Evolutionary conservation across 2,113 vertebrate genomes (phyloP).

Genomic region (Bostrychus sinensis): DNA sequence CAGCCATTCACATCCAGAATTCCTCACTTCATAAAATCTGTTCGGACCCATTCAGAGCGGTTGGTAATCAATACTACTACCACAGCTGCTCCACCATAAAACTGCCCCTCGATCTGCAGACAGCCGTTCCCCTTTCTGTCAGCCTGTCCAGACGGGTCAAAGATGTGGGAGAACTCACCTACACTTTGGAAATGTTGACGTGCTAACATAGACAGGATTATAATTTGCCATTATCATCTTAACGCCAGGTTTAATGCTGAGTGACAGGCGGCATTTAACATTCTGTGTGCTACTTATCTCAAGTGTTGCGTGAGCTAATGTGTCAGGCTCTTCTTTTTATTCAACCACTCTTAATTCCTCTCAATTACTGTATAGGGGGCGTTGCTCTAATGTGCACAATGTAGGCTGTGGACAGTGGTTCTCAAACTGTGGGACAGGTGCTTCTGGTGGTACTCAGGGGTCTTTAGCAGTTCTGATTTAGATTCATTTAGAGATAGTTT

Average conservation of each 20-base stretch:
- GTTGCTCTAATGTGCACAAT: too few relatives aligned
- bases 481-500: too few relatives aligned
- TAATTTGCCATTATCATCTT: background rate
- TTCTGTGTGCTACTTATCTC: too few relatives aligned
- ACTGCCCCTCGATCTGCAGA: constrained; percentile 47
- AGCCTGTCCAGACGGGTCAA: constrained; percentile 4
- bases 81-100: constrained; percentile 79
- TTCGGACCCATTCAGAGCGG: constrained; percentile 49
- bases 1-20: constrained; percentile 69
- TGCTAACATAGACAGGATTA: background rate
- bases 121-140: constrained; percentile 38
- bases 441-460: too few relatives aligned
- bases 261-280: too few relatives aligned
- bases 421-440: too few relatives aligned
- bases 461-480: too few relatives aligned
- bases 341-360: too few relatives aligned
- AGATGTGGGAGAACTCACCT: constrained; percentile 34
- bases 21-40: constrained; percentile 77
- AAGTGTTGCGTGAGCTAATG: too few relatives aligned
- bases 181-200: constrained; percentile 17
- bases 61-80: constrained; percentile 77
- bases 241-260: background rate
- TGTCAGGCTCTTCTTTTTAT: too few relatives aligned
- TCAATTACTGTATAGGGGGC: too few relatives aligned
- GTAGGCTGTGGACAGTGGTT: too few relatives aligned